These are phyloP conservation scores for Periphyllus acericola DNA, from an alignment of 2,888 invertebrate species.

Conservation along the genomic window DNA sequence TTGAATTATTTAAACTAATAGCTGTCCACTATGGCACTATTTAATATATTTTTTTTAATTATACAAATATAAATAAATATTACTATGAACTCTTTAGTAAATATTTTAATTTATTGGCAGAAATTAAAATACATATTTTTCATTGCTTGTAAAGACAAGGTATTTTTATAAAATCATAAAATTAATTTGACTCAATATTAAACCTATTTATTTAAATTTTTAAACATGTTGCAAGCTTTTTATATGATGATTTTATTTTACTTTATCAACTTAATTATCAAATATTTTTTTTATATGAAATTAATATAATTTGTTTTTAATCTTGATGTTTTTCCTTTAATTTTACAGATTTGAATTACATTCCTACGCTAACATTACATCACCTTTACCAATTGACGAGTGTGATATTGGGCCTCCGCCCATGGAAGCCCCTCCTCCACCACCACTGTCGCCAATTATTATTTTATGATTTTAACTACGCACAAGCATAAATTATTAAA, in stretches of 20 bases:
- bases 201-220: not conserved
- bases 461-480: conserved; percentile 42
- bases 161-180: not conserved
- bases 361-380: conserved; percentile 58
- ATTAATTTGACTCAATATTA: not conserved
- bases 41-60: not conserved
- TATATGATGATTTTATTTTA: conserved; percentile 8
- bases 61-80: not conserved
- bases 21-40: not conserved
- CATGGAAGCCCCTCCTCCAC: conserved; percentile 64
- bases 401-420: conserved; percentile 64
- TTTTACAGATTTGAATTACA: conserved; percentile 56
- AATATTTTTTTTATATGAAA: not conserved
- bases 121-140: not conserved
- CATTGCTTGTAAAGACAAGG: not conserved
- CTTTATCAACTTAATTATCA: not conserved
- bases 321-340: not conserved
- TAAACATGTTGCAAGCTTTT: conserved; percentile 22
- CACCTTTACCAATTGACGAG: conserved; percentile 57
- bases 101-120: not conserved
- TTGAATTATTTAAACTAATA: not conserved
- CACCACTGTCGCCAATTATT: conserved; percentile 62
- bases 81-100: not conserved
- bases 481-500: conserved; percentile 3
- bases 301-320: not conserved